Evolutionary conservation across 2,113 vertebrate species (phyloP), one percentile per base, ranked within the genome.

Genomic region (Jaculus jaculus): DNA sequence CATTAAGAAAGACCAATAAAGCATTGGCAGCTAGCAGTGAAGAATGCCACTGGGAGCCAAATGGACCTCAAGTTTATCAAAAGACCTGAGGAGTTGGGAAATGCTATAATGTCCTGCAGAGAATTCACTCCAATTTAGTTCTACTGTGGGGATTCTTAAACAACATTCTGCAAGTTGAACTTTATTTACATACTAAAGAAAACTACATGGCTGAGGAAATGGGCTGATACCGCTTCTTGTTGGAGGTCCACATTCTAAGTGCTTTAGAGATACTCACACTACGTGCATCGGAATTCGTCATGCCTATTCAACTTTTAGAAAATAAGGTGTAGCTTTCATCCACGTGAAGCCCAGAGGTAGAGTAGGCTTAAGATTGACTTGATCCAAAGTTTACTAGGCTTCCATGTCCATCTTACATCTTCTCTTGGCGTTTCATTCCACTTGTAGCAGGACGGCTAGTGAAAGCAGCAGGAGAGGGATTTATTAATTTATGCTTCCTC

Each of bases 121-220:
- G 13, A 8, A 54, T 24, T 39, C 34, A 54, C 21, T 34, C 47
- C 5, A 32, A 9, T 18, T 73, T 69, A 77, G 21, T 30, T 37
- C 61, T 84, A 32, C 26, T 61, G 6, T 68, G 37, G 60, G 37
- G 51, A 54, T 74, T 90, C 91, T 74, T 39, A 91, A n/a, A n/a
- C 58, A 66, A 80, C 32, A 82, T 90, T 32, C 65, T 51, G 58
- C 87, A 83, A 94, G 51, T 58, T 32, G 65, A 92, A 90, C 15
- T 82, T 87, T 42, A 34, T 74, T 61, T 84, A 90, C 8, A 16
- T 82, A 18, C 30, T 74, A 74, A 84, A 78, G n/a, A 21, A 94
- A 83, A 58, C 28, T 2, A n/a, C 9, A 65, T 74, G 72, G 39
- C 60, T 86, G 86, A 68, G 94, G 34, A 90, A 87, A 17, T 24